phyloP scores from a whole-genome alignment of 2,113 vertebrate genomes.

The Willisornis vidua region DNA sequence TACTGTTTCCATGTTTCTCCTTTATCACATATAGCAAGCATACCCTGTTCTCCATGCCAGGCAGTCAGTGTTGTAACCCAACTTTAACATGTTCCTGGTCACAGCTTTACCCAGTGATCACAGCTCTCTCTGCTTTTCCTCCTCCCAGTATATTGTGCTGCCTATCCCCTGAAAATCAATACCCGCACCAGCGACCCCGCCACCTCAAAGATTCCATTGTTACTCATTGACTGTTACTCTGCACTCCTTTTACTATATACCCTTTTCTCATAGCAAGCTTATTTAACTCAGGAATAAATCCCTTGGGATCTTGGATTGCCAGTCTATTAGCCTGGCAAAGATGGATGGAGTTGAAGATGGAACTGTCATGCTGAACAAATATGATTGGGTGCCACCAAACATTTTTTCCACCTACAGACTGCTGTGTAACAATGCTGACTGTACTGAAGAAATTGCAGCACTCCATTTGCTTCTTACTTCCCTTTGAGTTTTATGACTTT shows the following conservation, averaged over 20 bases:
- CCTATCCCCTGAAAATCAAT: not conserved
- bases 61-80: not conserved
- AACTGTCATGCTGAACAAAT: not conserved
- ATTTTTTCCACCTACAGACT: not conserved
- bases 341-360: not conserved
- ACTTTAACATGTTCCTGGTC: not conserved
- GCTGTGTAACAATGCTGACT: not conserved
- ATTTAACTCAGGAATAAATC: not conserved
- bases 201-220: not conserved
- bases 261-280: not conserved
- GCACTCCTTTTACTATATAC: not conserved
- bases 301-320: not conserved
- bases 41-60: not conserved
- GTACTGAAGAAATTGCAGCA: not conserved
- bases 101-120: not conserved
- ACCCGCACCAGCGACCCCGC: not conserved
- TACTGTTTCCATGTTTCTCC: not conserved
- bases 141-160: not conserved
- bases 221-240: rapidly evolving
- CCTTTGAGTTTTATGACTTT: not conserved
- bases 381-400: not conserved
- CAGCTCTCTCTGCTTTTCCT: not conserved
- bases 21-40: not conserved
- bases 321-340: not conserved
- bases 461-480: not conserved